These are phyloP conservation scores for Trogon surrucura DNA, from an alignment of 2,113 vertebrate species.

Conservation along the genomic window DNA sequence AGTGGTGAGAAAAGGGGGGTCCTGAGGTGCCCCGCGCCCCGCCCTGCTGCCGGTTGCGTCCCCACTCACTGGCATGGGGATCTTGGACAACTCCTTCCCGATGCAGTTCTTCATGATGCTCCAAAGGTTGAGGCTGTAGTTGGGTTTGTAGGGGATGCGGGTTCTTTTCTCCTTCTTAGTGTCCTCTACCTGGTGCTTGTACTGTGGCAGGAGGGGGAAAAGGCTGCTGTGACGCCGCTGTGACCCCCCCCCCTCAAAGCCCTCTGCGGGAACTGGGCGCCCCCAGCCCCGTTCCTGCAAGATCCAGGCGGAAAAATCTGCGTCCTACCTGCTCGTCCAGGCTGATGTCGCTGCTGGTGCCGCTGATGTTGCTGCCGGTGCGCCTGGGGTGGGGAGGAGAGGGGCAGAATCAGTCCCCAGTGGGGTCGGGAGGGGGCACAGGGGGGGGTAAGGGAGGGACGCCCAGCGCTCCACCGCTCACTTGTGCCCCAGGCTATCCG, in stretches of 20 bases:
- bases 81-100: constrained; percentile 97
- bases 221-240: background rate
- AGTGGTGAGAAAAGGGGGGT: background rate
- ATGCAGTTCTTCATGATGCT: constrained; percentile 99
- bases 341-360: constrained; percentile 90
- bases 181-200: constrained; percentile 86
- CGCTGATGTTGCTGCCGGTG: constrained; percentile 94
- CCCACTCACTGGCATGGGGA: constrained; percentile 91
- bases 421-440: background rate
- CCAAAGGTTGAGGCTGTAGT: constrained; percentile 99
- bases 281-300: background rate
- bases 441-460: background rate
- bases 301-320: rapidly evolving
- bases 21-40: rapidly evolving
- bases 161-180: constrained; percentile 85
- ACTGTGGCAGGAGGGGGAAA: constrained; percentile 66
- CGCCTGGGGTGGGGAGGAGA: constrained; percentile 72
- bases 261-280: background rate
- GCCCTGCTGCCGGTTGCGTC: rapidly evolving
- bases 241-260: too few relatives aligned
- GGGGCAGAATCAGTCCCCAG: rapidly evolving
- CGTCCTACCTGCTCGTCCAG: constrained; percentile 86
- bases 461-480: constrained; percentile 56
- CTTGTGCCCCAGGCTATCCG: constrained; percentile 92
- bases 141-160: constrained; percentile 93